Evolutionary conservation across 1,140 invertebrate genomes (phyloP).

Genomic region (Parapsyche elsis): DNA sequence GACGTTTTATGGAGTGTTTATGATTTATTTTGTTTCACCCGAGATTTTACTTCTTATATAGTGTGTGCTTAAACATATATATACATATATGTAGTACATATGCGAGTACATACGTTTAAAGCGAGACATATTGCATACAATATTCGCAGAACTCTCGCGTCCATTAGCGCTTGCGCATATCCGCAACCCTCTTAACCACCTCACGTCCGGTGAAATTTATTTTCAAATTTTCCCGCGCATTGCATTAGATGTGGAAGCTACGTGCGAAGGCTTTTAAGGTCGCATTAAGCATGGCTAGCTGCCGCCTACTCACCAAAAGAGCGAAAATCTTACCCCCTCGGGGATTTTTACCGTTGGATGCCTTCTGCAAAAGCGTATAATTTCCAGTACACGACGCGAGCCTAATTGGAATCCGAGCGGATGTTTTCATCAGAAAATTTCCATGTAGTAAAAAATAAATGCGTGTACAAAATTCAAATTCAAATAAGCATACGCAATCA

Average conservation of each 20-base stretch:
- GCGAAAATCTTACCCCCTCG: constrained; percentile 33
- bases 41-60: no score
- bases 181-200: constrained; percentile 3
- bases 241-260: constrained; percentile 31
- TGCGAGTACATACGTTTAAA: no score
- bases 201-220: constrained; percentile 32
- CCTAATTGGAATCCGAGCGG: not conserved
- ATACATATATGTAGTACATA: no score
- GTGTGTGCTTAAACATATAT: no score
- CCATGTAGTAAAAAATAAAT: no score
- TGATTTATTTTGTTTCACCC: no score
- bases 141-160: no score
- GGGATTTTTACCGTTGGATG: not conserved
- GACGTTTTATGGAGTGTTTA: no score
- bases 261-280: constrained; percentile 42
- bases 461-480: no score
- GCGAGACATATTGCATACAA: no score
- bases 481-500: no score
- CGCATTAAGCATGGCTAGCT: constrained; percentile 36
- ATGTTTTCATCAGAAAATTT: no score
- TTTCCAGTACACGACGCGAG: not conserved
- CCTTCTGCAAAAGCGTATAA: not conserved
- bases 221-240: constrained; percentile 41
- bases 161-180: not conserved
- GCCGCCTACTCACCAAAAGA: constrained; percentile 6